Percentiles rank a stretch among this genome's conserved stretches.
Evolutionary conservation across 2,797 vertebrate genomes (phyloP).

Genomic region (Okamejei kenojei): DNA sequence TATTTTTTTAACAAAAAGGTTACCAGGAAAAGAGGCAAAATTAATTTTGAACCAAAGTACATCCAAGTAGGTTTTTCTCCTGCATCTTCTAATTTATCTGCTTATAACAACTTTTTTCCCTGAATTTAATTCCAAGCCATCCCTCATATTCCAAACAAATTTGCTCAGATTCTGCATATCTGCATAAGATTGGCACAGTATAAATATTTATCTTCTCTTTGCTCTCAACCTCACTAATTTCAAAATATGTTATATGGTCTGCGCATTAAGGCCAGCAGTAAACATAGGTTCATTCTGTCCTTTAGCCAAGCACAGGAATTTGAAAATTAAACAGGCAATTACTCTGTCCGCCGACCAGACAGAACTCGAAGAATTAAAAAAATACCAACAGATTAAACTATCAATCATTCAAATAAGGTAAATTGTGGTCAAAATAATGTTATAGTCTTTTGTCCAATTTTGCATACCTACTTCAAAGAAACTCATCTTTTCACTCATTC

Average conservation of each 20-base stretch:
- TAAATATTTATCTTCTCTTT: not conserved
- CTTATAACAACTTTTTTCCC: not conserved
- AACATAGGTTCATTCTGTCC: not conserved
- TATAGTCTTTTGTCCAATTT: slow-evolving; percentile 4
- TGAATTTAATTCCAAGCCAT: not conserved
- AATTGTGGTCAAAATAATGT: not conserved
- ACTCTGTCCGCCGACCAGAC: not conserved
- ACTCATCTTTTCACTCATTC: not conserved
- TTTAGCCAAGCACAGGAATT: slow-evolving; percentile 16
- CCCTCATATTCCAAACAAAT: not conserved
- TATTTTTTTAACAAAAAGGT: not conserved
- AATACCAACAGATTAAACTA: not conserved
- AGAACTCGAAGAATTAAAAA: not conserved
- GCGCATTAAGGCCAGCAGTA: not conserved
- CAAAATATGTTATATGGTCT: not conserved
- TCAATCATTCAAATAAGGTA: not conserved
- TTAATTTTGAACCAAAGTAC: not conserved
- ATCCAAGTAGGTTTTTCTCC: not conserved
- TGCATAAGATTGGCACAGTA: not conserved
- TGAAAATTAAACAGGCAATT: slow-evolving; percentile 41
- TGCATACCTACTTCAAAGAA: not conserved
- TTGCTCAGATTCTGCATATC: not conserved
- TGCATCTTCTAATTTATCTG: not conserved
- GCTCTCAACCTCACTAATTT: not conserved
- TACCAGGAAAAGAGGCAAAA: not conserved